Evolutionary conservation across 2,113 vertebrate genomes (phyloP), one percentile per base, ranked within the genome.

Genomic region (Nycticorax nycticorax): DNA sequence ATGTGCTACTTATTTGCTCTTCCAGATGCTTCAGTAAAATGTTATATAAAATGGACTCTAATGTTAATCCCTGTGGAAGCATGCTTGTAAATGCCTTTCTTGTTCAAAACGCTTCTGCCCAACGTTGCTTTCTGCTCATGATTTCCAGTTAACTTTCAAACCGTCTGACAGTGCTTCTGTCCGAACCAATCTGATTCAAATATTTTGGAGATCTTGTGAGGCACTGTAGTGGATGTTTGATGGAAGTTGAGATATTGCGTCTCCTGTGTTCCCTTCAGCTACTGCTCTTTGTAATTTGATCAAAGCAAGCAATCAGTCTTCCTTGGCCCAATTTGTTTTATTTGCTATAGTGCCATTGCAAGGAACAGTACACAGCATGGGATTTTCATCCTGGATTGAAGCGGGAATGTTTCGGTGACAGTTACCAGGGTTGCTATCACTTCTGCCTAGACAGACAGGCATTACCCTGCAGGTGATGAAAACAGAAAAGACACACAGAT

Each of bases 81-180:
- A 30, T 15, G 11, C 39, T 79, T 82, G 7, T 1, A 79, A 53
- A 33, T 73, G 30, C 27, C 21, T 33, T 33, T 69, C 41, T 85
- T 83, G 8, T 52, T 94, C 23, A 88, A 47, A 93, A 39, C 6
- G 6, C 8, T 66, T 30, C 47, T 91, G 71, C 43, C 48, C 24
- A n/a, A 0, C 0, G 1, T 62, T 13, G 5, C 18, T 69, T 18
- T 77, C 52, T 77, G 53, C 60, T 77, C 83, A 39, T 78, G 48
- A 63, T 69, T 95, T 90, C 63, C 72, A 62, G 62, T 82, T 93
- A 85, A 69, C 50, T 94, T 94, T 72, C 74, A 68, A 90, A 60
- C 57, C 16, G 66, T 66, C 41, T 80, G 82, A 84, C 50, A 50
- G 37, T 67, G 47, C 47, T 93, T 64, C 78, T 90, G 82, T 66